Percentiles rank a stretch among this genome's conserved stretches.
phyloP scores from a whole-genome alignment of 2,888 invertebrate species.

The Drosophila recens region DNA sequence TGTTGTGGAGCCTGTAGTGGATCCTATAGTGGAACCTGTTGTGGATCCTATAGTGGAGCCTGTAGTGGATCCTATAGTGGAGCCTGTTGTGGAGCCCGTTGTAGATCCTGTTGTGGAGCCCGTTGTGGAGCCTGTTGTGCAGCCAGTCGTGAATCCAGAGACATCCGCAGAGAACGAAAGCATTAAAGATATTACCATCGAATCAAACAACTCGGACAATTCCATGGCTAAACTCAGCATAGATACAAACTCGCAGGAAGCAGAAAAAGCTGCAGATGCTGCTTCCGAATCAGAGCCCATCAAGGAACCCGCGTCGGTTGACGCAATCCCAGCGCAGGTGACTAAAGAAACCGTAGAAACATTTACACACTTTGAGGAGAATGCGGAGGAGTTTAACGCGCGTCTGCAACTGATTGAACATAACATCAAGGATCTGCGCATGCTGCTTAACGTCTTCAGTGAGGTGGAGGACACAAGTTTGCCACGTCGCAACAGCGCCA shows the following conservation, averaged over 20 bases:
- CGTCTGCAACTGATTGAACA: slow-evolving; percentile 68
- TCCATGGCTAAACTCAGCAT: too few species aligned
- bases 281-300: neutral
- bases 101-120: too few species aligned
- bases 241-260: neutral
- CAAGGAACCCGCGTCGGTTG: neutral
- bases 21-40: neutral
- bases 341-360: slow-evolving; percentile 20
- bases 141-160: neutral
- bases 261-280: neutral
- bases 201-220: neutral
- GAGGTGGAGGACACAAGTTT: slow-evolving; percentile 27
- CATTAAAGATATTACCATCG: neutral
- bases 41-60: too few species aligned
- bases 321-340: neutral
- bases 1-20: neutral
- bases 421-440: slow-evolving; percentile 66
- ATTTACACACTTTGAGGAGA: slow-evolving; percentile 73
- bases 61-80: too few species aligned
- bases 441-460: slow-evolving; percentile 52
- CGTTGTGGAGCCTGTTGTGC: neutral
- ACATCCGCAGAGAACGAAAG: neutral
- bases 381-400: slow-evolving; percentile 50
- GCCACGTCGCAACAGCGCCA: slow-evolving; percentile 35
- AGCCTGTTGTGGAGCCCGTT: neutral